Evolutionary conservation across 2,888 invertebrate genomes (phyloP).

Genomic region (Odontocolon sp.): DNA sequence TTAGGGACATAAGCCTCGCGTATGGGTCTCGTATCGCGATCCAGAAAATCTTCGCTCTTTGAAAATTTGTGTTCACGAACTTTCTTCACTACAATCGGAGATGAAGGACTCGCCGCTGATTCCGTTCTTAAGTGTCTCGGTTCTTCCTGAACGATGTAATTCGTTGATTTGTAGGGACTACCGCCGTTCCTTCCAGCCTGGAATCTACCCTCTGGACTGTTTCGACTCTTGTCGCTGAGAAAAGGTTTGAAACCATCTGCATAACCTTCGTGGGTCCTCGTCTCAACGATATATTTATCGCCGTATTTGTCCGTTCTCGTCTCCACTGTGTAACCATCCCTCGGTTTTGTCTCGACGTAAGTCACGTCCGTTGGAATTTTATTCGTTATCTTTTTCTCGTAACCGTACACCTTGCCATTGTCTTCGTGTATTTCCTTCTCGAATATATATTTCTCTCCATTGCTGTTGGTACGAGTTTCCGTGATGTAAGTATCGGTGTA

Average conservation of each 20-base stretch:
- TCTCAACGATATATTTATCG: slow-evolving; percentile 78
- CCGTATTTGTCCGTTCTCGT: slow-evolving; percentile 77
- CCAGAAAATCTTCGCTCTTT: slow-evolving; percentile 75
- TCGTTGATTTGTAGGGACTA: slow-evolving; percentile 65
- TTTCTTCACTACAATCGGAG: slow-evolving; percentile 69
- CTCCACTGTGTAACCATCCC: slow-evolving; percentile 75
- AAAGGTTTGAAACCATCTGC: slow-evolving; percentile 74
- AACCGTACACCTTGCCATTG: slow-evolving; percentile 78
- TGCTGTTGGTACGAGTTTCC: slow-evolving; percentile 77
- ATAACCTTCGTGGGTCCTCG: slow-evolving; percentile 74
- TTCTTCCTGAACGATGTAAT: slow-evolving; percentile 61
- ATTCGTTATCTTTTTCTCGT: slow-evolving; percentile 81
- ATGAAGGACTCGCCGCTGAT: slow-evolving; percentile 57
- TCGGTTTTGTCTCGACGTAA: slow-evolving; percentile 78
- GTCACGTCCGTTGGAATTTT: slow-evolving; percentile 82
- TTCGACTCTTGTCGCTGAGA: slow-evolving; percentile 71
- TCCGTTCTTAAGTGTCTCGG: slow-evolving; percentile 15
- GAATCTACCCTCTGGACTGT: slow-evolving; percentile 72
- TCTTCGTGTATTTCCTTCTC: slow-evolving; percentile 79
- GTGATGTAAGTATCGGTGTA: slow-evolving; percentile 78
- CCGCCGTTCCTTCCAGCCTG: slow-evolving; percentile 38
- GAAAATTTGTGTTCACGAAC: slow-evolving; percentile 74
- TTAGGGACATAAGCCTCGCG: slow-evolving; percentile 71
- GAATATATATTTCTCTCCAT: slow-evolving; percentile 78
- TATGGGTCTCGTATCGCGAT: slow-evolving; percentile 65